Percentiles rank a stretch among this genome's conserved stretches.
Conservation (phyloP, 2,888 invertebrate species). For the Phengaris alcon region DNA sequence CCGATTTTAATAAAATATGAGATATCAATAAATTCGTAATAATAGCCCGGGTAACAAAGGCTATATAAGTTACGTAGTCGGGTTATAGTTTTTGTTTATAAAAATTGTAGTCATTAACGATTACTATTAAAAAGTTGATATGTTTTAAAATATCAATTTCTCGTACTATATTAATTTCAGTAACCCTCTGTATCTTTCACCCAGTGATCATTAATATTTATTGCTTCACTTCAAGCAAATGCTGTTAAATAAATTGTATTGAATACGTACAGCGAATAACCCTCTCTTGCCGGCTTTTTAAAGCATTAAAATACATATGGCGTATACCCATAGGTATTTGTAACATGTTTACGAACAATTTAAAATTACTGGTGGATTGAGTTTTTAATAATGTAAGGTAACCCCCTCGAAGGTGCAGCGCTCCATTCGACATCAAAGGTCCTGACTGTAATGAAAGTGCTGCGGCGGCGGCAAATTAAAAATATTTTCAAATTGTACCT, state of each 20-base stretch:
- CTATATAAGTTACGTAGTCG: no score
- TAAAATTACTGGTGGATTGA: slow-evolving; percentile 30
- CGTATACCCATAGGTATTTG: slow-evolving; percentile 23
- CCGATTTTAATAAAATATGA: no score
- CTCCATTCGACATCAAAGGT: slow-evolving; percentile 24
- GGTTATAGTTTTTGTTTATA: no score
- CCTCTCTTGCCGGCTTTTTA: background rate
- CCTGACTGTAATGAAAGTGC: slow-evolving; percentile 28
- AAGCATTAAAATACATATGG: background rate
- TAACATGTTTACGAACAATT: slow-evolving; percentile 24
- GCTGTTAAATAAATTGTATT: background rate
- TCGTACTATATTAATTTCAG: no score
- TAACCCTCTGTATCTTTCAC: no score
- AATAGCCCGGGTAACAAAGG: no score
- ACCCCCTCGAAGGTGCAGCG: slow-evolving; percentile 25
- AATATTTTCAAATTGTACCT: slow-evolving; percentile 62
- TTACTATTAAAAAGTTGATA: no score
- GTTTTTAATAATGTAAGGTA: slow-evolving; percentile 31
- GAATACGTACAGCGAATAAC: background rate
- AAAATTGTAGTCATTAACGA: no score
- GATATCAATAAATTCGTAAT: no score
- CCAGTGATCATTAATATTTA: background rate
- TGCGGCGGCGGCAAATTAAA: slow-evolving; percentile 50
- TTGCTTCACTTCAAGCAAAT: background rate
- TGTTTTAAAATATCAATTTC: no score